Evolutionary conservation across 2,888 invertebrate genomes (phyloP), one percentile per base, ranked within the genome.

Genomic region (Phania funesta): DNA sequence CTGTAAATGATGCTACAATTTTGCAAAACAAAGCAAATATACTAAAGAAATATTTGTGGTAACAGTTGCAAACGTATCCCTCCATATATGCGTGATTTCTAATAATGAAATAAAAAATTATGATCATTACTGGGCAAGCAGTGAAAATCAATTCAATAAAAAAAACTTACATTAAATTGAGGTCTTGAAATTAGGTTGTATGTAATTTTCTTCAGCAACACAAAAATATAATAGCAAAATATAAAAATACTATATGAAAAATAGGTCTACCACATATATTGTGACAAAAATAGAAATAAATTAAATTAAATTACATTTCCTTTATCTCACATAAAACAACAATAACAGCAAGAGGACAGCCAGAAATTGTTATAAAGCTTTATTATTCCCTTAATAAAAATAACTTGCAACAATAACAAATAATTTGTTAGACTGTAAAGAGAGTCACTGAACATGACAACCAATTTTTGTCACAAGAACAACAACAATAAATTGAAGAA

Each of bases 311-410:
- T 65, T 35, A 56, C 16, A 54, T 35, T 70, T 20, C 70, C 70
- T 71, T 50, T 71, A 65, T 54, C n/a, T 26, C 44, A 52, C 58
- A 18, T 56, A 38, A 7, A 35, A 44, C 20, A 71, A 58, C 3
- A 65, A 22, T 4, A 44, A 81, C 62, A 65, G 8, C 5, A 7
- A 20, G 18, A n/a, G n/a, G 22, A 65, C 35, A 46, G 9, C 2
- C 24, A 50, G 16, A 75, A 44, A 50, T 41, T 52, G 64, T 70
- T 75, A 64, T 78, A 78, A 78, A 74, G 60, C 52, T 82, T 78
- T 82, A 82, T 78, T 70, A 65, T 70, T 82, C 82, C 78, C 82
- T 56, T 29, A 67, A 54, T 78, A 82, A 74, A 82, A 78, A 78
- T 82, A 74, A 78, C 38, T 64, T 56, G 44, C 58, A 50, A 64